Evolutionary conservation across 2,888 invertebrate genomes (phyloP).

Genomic region (Siphonodentalium dalli): DNA sequence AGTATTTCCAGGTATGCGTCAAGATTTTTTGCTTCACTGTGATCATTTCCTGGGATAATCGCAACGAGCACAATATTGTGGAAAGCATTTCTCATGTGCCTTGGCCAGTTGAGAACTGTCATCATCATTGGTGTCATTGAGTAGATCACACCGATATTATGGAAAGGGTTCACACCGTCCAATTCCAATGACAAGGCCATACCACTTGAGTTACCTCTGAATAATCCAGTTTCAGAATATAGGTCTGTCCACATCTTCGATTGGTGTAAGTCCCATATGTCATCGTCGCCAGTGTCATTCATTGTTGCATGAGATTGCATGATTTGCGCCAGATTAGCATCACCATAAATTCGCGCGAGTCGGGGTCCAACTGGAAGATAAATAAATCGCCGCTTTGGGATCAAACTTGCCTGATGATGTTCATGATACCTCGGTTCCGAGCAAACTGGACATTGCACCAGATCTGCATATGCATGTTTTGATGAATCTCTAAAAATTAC

Average conservation of each 20-base stretch:
- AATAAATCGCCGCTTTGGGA: background rate
- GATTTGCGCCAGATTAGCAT: slow-evolving; percentile 3
- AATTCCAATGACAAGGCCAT: slow-evolving; percentile 10
- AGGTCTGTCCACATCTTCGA: slow-evolving; percentile 6
- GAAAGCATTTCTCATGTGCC: slow-evolving; percentile 7
- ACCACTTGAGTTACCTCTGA: slow-evolving; percentile 2
- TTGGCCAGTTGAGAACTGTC: slow-evolving; percentile 9
- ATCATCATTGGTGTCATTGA: slow-evolving; percentile 19
- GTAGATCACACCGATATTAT: slow-evolving; percentile 13
- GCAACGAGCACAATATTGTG: slow-evolving; percentile 5
- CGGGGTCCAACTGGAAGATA: slow-evolving; percentile 5
- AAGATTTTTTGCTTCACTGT: background rate
- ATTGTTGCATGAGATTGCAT: slow-evolving; percentile 1
- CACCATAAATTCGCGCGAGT: slow-evolving; percentile 11
- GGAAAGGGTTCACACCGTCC: slow-evolving; percentile 12
- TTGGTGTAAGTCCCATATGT: slow-evolving; percentile 14
- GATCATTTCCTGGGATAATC: slow-evolving; percentile 2
- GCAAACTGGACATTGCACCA: slow-evolving; percentile 1
- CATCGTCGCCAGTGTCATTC: background rate
- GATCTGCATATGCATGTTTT: background rate
- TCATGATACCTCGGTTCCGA: background rate
- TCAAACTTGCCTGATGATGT: too few relatives aligned
- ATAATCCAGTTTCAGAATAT: slow-evolving; percentile 13
- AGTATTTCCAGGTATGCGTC: slow-evolving; percentile 4
- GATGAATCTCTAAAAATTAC: background rate